A percentile compares a stretch with the other conserved stretches of the same genome.
Conservation (phyloP, 1,140 invertebrate species). For the Nylanderia fulva region DNA sequence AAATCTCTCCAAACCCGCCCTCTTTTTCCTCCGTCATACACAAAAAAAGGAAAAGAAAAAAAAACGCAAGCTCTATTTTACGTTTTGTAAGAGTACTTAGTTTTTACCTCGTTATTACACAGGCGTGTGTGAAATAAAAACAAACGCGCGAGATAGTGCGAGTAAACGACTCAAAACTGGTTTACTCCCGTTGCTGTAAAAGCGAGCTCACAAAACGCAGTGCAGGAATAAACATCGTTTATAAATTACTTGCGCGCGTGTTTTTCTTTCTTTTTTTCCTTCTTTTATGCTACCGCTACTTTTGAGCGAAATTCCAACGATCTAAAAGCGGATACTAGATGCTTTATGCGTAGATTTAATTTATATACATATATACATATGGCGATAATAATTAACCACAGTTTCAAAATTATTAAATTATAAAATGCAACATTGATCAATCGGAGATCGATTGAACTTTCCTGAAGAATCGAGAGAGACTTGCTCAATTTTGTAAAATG, state of each 20-base stretch:
- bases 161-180: constrained; percentile 45
- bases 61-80: constrained; percentile 39
- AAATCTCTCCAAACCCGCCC: constrained; percentile 12
- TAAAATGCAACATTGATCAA: neutral
- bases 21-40: neutral
- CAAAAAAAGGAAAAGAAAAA: neutral
- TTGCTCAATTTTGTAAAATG: neutral
- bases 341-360: neutral
- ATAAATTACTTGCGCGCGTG: constrained; percentile 48
- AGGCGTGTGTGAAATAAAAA: constrained; percentile 18
- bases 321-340: neutral
- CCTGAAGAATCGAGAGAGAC: neutral
- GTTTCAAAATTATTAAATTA: neutral
- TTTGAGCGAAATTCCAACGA: neutral
- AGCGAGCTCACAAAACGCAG: constrained; percentile 39
- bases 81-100: constrained; percentile 72
- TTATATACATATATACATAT: too few relatives aligned
- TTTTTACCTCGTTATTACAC: constrained; percentile 64
- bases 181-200: constrained; percentile 57
- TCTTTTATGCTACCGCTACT: neutral
- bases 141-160: constrained; percentile 46
- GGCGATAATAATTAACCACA: neutral
- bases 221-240: constrained; percentile 70
- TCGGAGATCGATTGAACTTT: neutral
- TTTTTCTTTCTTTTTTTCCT: constrained; percentile 16